These are phyloP conservation scores for Drosophila heteroneura DNA, from an alignment of 2,888 invertebrate species.

Conservation along the genomic window DNA sequence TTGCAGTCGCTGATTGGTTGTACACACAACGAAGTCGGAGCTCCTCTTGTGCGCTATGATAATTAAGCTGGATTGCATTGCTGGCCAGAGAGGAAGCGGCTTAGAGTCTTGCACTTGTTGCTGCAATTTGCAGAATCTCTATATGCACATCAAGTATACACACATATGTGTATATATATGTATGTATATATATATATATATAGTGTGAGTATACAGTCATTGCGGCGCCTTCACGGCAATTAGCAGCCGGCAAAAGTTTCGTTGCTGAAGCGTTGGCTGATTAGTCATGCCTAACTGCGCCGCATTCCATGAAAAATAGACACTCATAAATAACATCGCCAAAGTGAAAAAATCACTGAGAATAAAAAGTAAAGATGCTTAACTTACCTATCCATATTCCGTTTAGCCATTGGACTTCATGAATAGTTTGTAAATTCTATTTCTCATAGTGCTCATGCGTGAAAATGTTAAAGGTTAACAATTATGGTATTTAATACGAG, in stretches of 20 bases:
- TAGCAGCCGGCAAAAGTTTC: slow-evolving; percentile 66
- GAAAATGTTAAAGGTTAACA: slow-evolving; percentile 78
- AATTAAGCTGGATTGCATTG: slow-evolving; percentile 61
- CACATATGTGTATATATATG: background rate
- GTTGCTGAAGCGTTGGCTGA: slow-evolving; percentile 55
- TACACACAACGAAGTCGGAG: slow-evolving; percentile 54
- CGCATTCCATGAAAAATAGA: slow-evolving; percentile 68
- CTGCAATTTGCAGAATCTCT: slow-evolving; percentile 67
- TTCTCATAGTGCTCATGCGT: slow-evolving; percentile 70
- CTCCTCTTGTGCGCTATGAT: slow-evolving; percentile 66
- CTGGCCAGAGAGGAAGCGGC: slow-evolving; percentile 8
- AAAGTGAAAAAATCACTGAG: slow-evolving; percentile 14
- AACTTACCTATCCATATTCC: slow-evolving; percentile 29
- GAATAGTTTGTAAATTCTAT: slow-evolving; percentile 38
- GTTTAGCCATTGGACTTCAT: slow-evolving; percentile 24
- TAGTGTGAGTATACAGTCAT: slow-evolving; percentile 5
- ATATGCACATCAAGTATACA: background rate
- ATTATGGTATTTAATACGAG: slow-evolving; percentile 63
- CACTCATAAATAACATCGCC: slow-evolving; percentile 68
- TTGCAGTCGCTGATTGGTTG: slow-evolving; percentile 74
- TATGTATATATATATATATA: background rate
- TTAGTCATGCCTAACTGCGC: slow-evolving; percentile 73
- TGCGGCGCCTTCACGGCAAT: slow-evolving; percentile 78
- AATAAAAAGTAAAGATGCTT: slow-evolving; percentile 14
- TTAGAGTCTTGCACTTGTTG: slow-evolving; percentile 67